Percentiles rank a stretch among this genome's conserved stretches.
Conservation (phyloP, 2,797 vertebrate species). For the Synanceia verrucosa region DNA sequence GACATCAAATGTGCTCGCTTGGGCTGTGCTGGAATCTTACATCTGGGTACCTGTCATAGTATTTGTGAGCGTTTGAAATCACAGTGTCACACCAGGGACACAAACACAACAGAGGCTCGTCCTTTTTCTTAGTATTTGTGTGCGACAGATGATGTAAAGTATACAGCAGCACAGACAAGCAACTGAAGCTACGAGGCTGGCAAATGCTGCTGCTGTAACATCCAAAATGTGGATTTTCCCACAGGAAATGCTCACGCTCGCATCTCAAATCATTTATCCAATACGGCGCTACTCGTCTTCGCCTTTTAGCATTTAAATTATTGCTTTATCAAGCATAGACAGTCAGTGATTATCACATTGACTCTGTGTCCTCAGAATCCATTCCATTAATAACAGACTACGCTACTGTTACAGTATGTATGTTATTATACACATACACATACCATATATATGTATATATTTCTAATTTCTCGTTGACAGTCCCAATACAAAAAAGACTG, state of each 20-base stretch:
- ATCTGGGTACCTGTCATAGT: conserved; percentile 31
- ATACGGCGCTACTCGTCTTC: background rate
- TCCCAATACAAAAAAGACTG: conserved; percentile 53
- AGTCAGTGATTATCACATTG: conserved; percentile 36
- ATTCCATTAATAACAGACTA: conserved; percentile 52
- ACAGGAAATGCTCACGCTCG: conserved; percentile 9
- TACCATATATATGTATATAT: conserved; percentile 16
- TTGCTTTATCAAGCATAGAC: conserved; percentile 67
- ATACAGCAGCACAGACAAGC: conserved; percentile 21
- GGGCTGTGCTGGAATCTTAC: conserved; percentile 27
- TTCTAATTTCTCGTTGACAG: conserved; percentile 44
- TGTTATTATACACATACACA: conserved; percentile 58
- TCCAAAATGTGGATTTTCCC: conserved; percentile 9
- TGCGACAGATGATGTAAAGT: conserved; percentile 25
- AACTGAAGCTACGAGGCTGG: conserved; percentile 17
- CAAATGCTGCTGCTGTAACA: conserved; percentile 14
- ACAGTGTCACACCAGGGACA: conserved; percentile 40
- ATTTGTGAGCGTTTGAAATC: conserved; percentile 50
- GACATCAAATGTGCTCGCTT: conserved; percentile 36
- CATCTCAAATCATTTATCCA: conserved; percentile 3
- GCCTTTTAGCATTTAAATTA: conserved; percentile 36
- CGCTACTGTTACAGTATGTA: conserved; percentile 51
- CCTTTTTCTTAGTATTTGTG: conserved; percentile 13
- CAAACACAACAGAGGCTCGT: conserved; percentile 34
- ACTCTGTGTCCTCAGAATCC: conserved; percentile 28